A percentile compares a stretch with the other conserved stretches of the same genome.
Evolutionary conservation across 2,797 vertebrate species (phyloP).

Genomic region (Poeciliopsis gracilis): DNA sequence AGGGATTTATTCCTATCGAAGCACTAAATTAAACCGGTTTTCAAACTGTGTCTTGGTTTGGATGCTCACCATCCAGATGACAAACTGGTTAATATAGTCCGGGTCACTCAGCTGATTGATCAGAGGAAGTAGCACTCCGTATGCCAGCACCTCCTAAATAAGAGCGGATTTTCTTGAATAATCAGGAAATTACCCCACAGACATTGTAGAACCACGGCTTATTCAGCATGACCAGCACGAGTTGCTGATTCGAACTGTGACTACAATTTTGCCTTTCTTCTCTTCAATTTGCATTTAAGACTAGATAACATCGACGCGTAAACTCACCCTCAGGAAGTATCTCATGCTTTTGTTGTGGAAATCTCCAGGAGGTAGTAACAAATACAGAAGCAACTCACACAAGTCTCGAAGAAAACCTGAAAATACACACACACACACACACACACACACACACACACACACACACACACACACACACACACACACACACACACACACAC

Average conservation of each 20-base stretch:
- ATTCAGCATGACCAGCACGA: constrained; percentile 16
- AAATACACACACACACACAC: constrained; percentile 1
- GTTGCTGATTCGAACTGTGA: not conserved
- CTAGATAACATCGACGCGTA: not conserved
- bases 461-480: constrained; percentile 11
- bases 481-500: constrained; percentile 6
- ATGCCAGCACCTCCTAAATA: constrained; percentile 93
- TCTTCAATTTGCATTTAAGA: not conserved
- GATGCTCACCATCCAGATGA: constrained; percentile 98
- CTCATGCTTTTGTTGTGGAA: constrained; percentile 99
- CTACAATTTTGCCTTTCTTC: not conserved
- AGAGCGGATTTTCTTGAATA: constrained; percentile 12
- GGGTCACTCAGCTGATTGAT: constrained; percentile 99
- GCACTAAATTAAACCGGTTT: not conserved
- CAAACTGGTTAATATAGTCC: constrained; percentile 99
- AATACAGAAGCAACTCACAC: constrained; percentile 97
- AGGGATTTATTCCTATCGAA: not conserved
- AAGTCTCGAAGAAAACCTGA: constrained; percentile 97
- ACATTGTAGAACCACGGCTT: not conserved
- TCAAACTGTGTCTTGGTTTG: not conserved
- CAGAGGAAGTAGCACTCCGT: constrained; percentile 96
- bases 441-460: constrained; percentile 6
- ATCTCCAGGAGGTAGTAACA: constrained; percentile 99
- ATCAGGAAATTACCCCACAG: not conserved
- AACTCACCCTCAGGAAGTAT: constrained; percentile 97